Percentiles rank a stretch among this genome's conserved stretches.
phyloP scores from a whole-genome alignment of 1,140 invertebrate species.

The Chionoecetes opilio region DNA sequence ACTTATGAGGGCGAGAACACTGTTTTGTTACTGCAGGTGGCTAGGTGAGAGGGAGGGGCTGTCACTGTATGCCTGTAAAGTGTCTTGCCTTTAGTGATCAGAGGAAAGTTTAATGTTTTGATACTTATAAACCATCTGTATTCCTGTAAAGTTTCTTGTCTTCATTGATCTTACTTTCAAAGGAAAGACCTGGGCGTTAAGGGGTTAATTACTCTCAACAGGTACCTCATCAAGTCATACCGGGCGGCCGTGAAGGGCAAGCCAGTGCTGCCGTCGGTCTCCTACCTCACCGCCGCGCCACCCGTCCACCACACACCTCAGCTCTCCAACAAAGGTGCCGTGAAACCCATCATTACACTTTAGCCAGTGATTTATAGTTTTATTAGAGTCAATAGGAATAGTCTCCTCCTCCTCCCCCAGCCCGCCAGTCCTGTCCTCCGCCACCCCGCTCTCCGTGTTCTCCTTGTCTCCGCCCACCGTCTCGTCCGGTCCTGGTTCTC shows the following conservation, averaged over 20 bases:
- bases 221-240: constrained; percentile 70
- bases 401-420: no score
- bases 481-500: neutral
- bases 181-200: no score
- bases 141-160: no score
- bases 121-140: no score
- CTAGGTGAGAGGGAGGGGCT: constrained; percentile 85
- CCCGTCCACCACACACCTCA: neutral
- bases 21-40: constrained; percentile 94
- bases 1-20: constrained; percentile 99
- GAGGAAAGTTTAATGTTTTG: neutral
- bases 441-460: constrained; percentile 49
- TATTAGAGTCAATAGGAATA: no score
- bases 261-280: constrained; percentile 43
- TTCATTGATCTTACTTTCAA: no score
- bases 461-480: constrained; percentile 60
- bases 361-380: no score
- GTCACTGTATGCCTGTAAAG: neutral
- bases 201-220: no score
- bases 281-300: constrained; percentile 8
- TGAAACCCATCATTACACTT: neutral
- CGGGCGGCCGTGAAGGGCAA: neutral
- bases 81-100: no score
- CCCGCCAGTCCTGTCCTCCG: constrained; percentile 24
- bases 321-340: constrained; percentile 45